phyloP scores from a whole-genome alignment of 2,113 vertebrate species.

The Nansenia antarctica region DNA sequence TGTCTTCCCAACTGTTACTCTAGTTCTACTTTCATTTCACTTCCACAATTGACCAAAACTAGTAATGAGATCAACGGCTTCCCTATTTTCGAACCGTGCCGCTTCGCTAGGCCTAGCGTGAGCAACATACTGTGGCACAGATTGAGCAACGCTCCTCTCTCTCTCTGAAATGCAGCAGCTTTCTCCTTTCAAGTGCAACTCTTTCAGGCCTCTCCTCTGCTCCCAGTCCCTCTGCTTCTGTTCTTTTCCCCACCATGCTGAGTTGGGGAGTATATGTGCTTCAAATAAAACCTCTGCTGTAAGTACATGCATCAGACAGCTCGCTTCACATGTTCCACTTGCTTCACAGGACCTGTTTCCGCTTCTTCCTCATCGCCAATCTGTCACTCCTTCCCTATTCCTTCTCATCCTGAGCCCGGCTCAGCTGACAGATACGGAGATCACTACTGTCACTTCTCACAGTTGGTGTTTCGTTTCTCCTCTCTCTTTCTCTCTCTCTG shows the following conservation, averaged over 20 bases:
- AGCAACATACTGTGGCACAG: background rate
- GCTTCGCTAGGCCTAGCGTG: background rate
- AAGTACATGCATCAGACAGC: constrained; percentile 45
- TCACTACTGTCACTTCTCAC: constrained; percentile 26
- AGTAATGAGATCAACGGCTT: background rate
- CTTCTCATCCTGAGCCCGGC: constrained; percentile 44
- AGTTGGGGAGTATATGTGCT: constrained; percentile 28
- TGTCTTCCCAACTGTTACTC: too few relatives aligned
- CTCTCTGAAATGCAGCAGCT: constrained; percentile 29
- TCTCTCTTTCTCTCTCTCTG: background rate
- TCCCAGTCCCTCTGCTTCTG: constrained; percentile 29
- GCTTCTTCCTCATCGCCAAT: constrained; percentile 23
- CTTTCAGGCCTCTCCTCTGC: constrained; percentile 33
- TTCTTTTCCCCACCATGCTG: constrained; percentile 33
- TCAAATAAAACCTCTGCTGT: constrained; percentile 44
- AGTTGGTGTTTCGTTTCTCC: too few relatives aligned
- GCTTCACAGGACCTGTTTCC: constrained; percentile 16
- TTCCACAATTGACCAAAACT: background rate
- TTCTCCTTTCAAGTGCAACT: constrained; percentile 42
- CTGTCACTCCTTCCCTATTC: constrained; percentile 47
- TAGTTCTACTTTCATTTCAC: background rate
- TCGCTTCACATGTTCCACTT: constrained; percentile 29
- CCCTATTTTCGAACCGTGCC: background rate
- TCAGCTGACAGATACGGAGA: constrained; percentile 44
- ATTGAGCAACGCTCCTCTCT: constrained; percentile 18